Conservation (phyloP, 2,797 vertebrate species). For the Chrysocyon brachyurus region DNA sequence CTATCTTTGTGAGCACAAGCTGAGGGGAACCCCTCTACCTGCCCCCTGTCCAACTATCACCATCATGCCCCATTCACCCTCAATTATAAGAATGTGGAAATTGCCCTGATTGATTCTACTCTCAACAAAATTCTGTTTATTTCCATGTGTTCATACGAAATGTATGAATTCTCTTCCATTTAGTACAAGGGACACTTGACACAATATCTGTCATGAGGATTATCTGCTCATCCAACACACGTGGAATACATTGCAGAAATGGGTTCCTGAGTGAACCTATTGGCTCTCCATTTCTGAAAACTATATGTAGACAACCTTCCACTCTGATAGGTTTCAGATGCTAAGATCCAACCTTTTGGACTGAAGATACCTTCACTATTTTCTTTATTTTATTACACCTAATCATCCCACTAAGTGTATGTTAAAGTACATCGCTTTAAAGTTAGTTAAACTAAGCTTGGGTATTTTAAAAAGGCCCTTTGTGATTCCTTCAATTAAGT, state of each 20-base stretch:
- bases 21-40: background rate
- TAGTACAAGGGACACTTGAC: background rate
- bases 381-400: background rate
- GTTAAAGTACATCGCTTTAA: background rate
- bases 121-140: background rate
- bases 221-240: background rate
- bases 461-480: constrained; percentile 16
- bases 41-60: background rate
- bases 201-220: background rate
- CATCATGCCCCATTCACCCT: background rate
- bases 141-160: background rate
- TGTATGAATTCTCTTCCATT: background rate
- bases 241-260: background rate
- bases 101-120: background rate
- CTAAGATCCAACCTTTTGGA: background rate
- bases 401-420: background rate
- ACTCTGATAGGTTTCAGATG: background rate
- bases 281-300: background rate
- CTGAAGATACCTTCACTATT: background rate
- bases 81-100: background rate
- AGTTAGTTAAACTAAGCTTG: constrained; percentile 16
- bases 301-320: background rate
- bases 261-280: background rate
- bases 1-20: background rate
- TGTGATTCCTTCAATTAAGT: background rate